phyloP scores from a whole-genome alignment of 1,140 invertebrate species.

The Galleria mellonella region DNA sequence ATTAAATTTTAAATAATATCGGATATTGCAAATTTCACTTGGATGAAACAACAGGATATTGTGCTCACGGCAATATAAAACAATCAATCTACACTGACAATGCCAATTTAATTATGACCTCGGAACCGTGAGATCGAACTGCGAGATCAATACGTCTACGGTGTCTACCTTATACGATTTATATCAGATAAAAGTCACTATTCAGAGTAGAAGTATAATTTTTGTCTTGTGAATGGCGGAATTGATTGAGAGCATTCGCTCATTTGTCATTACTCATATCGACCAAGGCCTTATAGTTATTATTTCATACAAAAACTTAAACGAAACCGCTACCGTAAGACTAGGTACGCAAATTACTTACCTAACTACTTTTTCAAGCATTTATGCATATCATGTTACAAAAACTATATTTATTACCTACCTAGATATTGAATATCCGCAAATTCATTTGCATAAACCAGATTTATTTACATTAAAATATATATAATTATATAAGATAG shows the following conservation, averaged over 20 bases:
- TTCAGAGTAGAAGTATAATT: slow-evolving; percentile 15
- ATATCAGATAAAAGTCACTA: neutral
- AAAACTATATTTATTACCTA: no score
- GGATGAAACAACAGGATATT: no score
- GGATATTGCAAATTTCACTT: no score
- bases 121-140: slow-evolving; percentile 3
- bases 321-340: neutral
- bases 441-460: no score
- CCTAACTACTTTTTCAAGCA: no score
- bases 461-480: no score
- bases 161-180: slow-evolving; percentile 1
- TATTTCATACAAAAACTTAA: slow-evolving; percentile 11
- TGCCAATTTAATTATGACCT: neutral
- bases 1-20: no score
- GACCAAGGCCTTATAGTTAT: slow-evolving; percentile 37
- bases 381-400: no score
- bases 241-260: slow-evolving; percentile 39
- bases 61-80: no score
- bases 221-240: slow-evolving; percentile 54
- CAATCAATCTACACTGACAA: neutral
- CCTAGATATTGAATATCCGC: no score
- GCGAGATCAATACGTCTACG: slow-evolving; percentile 4
- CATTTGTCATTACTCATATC: slow-evolving; percentile 9
- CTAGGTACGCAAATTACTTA: no score
- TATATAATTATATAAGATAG: no score